phyloP scores from a whole-genome alignment of 2,113 vertebrate species.

The Lucifuga dentata region DNA sequence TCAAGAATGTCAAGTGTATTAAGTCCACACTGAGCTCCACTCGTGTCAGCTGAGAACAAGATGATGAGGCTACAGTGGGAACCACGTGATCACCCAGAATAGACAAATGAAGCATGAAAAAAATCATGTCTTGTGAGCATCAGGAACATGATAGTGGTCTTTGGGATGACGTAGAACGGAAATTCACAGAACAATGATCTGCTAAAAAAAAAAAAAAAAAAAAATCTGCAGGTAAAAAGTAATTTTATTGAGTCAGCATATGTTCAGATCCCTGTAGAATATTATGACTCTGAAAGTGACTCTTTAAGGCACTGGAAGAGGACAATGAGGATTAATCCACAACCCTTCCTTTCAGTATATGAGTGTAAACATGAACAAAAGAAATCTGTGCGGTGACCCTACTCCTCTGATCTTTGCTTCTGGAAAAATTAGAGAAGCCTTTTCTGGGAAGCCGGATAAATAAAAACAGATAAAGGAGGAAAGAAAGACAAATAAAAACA shows the following conservation, averaged over 20 bases:
- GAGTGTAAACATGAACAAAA: not conserved
- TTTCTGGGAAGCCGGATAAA: not conserved
- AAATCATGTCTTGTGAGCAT: not conserved
- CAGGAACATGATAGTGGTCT: too few relatives aligned
- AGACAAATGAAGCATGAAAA: not conserved
- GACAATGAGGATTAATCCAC: not conserved
- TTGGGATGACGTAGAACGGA: too few relatives aligned
- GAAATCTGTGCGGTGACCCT: not conserved
- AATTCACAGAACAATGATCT: too few relatives aligned
- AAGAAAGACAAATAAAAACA: not conserved
- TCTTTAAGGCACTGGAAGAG: not conserved
- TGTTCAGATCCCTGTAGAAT: too few relatives aligned
- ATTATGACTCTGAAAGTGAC: not conserved
- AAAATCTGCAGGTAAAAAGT: too few relatives aligned
- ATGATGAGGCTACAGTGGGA: not conserved
- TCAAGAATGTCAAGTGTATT: not conserved
- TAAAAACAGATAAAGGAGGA: not conserved
- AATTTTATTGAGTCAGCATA: too few relatives aligned
- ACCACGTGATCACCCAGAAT: not conserved
- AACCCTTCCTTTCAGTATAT: not conserved
- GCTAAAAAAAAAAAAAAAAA: too few relatives aligned
- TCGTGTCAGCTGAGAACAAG: not conserved
- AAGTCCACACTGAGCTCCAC: not conserved
- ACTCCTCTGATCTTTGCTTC: not conserved
- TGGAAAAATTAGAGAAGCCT: not conserved